phyloP scores from a whole-genome alignment of 2,113 vertebrate genomes.

The Ornithorhynchus anatinus region DNA sequence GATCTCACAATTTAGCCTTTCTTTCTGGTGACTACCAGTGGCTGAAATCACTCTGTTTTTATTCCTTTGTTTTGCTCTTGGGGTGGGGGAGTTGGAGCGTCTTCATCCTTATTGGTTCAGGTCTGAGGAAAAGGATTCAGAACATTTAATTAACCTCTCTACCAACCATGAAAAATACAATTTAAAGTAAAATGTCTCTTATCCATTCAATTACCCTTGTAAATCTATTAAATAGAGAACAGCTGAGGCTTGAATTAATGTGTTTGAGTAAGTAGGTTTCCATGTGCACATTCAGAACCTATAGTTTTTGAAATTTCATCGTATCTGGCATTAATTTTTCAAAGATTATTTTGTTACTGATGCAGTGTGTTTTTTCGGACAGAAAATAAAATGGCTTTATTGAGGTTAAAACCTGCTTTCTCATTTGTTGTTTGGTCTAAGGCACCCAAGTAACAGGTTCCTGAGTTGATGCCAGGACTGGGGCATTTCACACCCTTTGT shows the following conservation, averaged over 20 bases:
- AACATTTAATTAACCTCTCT: neutral
- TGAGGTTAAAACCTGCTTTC: slow-evolving; percentile 2
- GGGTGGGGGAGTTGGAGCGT: slow-evolving; percentile 51
- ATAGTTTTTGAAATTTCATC: neutral
- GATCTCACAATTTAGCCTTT: no score
- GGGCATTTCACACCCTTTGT: no score
- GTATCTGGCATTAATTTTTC: neutral
- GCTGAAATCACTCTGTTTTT: slow-evolving; percentile 11
- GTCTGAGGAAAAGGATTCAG: slow-evolving; percentile 28
- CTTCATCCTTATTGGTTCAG: slow-evolving; percentile 50
- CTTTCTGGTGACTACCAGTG: neutral
- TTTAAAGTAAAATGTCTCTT: neutral
- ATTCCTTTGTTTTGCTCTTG: slow-evolving; percentile 12
- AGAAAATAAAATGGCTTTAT: slow-evolving; percentile 24
- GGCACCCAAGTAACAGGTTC: no score
- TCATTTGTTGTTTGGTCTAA: neutral
- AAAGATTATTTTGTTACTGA: neutral
- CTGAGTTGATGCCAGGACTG: no score
- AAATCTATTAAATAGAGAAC: neutral
- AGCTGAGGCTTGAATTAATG: neutral
- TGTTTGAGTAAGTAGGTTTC: no score
- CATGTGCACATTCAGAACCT: no score
- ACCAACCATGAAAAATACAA: neutral
- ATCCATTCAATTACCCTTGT: neutral
- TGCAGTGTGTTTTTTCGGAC: slow-evolving; percentile 1